A percentile compares a stretch with the other conserved stretches of the same genome.
Evolutionary conservation across 2,888 invertebrate genomes (phyloP).

Genomic region (Entomobrya proxima): DNA sequence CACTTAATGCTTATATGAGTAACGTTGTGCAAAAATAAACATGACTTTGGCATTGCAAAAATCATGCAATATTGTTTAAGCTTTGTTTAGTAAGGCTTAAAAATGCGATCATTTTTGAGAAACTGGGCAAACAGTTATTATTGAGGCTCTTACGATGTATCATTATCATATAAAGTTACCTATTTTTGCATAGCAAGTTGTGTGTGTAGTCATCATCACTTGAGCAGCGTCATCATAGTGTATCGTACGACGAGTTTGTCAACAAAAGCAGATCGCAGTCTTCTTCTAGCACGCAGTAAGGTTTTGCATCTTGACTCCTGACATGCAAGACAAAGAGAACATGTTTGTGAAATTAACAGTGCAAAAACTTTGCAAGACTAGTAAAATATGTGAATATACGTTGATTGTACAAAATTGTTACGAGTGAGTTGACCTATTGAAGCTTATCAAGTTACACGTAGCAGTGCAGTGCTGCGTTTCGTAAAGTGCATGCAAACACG

Average conservation of each 20-base stretch:
- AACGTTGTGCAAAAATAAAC: background rate
- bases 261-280: background rate
- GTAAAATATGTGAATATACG: no score
- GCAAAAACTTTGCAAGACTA: no score
- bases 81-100: background rate
- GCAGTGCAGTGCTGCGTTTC: no score
- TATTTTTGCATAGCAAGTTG: background rate
- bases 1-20: no score
- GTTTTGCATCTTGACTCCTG: background rate
- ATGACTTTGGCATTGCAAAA: constrained; percentile 7
- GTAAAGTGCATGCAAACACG: no score
- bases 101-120: background rate
- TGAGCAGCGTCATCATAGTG: no score
- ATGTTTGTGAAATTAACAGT: no score
- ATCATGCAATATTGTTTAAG: background rate
- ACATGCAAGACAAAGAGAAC: background rate
- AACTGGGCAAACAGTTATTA: background rate
- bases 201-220: background rate
- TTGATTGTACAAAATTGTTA: no score
- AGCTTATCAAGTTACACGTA: no score
- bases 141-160: no score
- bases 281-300: background rate
- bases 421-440: no score
- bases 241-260: background rate
- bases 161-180: background rate